phyloP scores from a whole-genome alignment of 2,888 invertebrate species.

The Drosophila tanythrix region DNA sequence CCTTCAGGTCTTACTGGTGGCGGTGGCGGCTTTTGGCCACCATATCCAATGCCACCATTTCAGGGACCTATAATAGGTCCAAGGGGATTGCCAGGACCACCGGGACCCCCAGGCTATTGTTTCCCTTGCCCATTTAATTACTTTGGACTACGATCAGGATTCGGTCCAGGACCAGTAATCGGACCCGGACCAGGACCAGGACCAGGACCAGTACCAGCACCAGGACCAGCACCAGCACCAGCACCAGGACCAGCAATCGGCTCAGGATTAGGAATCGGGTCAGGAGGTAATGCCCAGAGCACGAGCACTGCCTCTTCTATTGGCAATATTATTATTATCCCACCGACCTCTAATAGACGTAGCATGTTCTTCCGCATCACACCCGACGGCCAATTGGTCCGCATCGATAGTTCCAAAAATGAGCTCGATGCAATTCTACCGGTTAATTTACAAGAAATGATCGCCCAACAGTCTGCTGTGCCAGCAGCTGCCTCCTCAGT shows the following conservation, averaged over 20 bases:
- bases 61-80: slow-evolving; percentile 56
- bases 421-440: slow-evolving; percentile 49
- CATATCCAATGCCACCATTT: slow-evolving; percentile 47
- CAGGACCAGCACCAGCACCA: neutral
- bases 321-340: slow-evolving; percentile 67
- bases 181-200: neutral
- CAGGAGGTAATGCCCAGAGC: slow-evolving; percentile 2
- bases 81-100: slow-evolving; percentile 64
- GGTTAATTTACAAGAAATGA: slow-evolving; percentile 30
- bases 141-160: neutral
- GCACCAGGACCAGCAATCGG: neutral
- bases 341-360: slow-evolving; percentile 43
- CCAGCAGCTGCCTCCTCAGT: slow-evolving; percentile 52
- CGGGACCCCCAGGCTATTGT: slow-evolving; percentile 70
- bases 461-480: slow-evolving; percentile 27
- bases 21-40: slow-evolving; percentile 50
- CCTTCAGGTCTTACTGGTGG: slow-evolving; percentile 12
- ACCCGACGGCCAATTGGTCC: slow-evolving; percentile 63
- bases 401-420: slow-evolving; percentile 51
- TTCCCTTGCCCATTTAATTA: slow-evolving; percentile 59
- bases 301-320: slow-evolving; percentile 43
- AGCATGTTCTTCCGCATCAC: slow-evolving; percentile 61
- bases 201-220: no score
- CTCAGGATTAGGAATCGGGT: neutral
- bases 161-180: neutral